A percentile compares a stretch with the other conserved stretches of the same genome.
phyloP scores from a whole-genome alignment of 1,140 invertebrate genomes.

The Drosophila burlai region DNA sequence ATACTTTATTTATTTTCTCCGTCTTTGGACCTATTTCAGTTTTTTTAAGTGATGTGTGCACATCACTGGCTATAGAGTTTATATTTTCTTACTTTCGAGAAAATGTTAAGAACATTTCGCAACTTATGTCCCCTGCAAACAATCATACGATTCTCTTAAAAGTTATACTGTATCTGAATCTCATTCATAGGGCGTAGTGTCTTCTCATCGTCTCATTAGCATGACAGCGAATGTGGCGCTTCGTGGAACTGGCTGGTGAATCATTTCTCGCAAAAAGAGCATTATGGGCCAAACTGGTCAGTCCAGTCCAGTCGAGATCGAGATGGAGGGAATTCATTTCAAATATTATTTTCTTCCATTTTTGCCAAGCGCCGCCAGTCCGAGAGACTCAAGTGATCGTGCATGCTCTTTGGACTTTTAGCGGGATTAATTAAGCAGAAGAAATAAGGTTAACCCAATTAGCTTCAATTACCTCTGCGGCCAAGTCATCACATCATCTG shows the following conservation, averaged over 20 bases:
- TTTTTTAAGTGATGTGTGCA: neutral
- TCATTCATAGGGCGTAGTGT: slow-evolving; percentile 17
- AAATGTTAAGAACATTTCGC: neutral
- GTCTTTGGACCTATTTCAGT: neutral
- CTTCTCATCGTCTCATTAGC: slow-evolving; percentile 46
- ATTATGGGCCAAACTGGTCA: slow-evolving; percentile 51
- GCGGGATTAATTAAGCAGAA: slow-evolving; percentile 61
- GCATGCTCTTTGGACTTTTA: slow-evolving; percentile 18
- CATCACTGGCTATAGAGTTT: too few relatives aligned
- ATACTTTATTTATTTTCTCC: neutral
- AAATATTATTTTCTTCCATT: slow-evolving; percentile 29
- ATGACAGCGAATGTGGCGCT: slow-evolving; percentile 41
- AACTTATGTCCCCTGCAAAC: neutral
- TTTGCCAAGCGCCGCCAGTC: slow-evolving; percentile 17
- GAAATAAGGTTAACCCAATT: slow-evolving; percentile 74
- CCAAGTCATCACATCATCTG: slow-evolving; percentile 31
- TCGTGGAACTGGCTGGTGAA: slow-evolving; percentile 43
- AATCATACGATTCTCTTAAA: neutral
- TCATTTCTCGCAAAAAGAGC: slow-evolving; percentile 31
- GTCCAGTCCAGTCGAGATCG: slow-evolving; percentile 31
- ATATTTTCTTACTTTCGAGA: neutral
- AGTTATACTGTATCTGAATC: slow-evolving; percentile 7
- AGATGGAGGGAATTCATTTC: slow-evolving; percentile 19
- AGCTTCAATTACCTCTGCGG: slow-evolving; percentile 65
- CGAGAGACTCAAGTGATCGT: slow-evolving; percentile 37